phyloP scores from a whole-genome alignment of 2,113 vertebrate species.

The Gobius niger region DNA sequence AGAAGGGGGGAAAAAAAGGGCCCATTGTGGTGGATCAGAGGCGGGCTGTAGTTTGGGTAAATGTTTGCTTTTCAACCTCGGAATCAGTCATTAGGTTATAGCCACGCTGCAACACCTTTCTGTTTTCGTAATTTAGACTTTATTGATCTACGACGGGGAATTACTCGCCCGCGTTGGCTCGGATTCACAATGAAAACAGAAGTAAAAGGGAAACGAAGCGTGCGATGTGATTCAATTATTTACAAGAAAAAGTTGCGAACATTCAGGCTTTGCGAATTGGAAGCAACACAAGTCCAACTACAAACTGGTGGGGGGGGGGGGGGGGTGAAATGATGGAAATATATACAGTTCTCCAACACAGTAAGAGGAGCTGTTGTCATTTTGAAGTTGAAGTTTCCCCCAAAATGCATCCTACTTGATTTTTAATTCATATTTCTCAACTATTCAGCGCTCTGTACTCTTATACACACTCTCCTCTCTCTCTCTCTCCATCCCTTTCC shows the following conservation, averaged over 20 bases:
- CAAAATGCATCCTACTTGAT: too few species aligned
- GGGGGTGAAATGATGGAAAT: too few species aligned
- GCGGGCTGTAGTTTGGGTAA: slow-evolving; percentile 34
- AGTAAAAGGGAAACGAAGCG: background rate
- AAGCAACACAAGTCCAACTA: too few species aligned
- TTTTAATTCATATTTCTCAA: background rate
- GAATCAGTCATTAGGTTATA: slow-evolving; percentile 15
- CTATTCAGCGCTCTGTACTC: background rate
- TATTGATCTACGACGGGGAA: background rate
- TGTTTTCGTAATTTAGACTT: background rate
- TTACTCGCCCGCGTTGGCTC: background rate
- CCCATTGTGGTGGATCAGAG: slow-evolving; percentile 55
- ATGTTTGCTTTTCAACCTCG: slow-evolving; percentile 41
- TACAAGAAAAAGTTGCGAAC: background rate
- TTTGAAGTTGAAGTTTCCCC: too few species aligned
- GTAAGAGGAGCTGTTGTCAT: too few species aligned
- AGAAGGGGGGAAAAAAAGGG: slow-evolving; percentile 19
- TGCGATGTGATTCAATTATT: background rate
- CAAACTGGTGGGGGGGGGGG: too few species aligned
- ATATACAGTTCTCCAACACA: too few species aligned
- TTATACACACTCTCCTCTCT: slow-evolving; percentile 6
- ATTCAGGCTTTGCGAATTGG: too few species aligned
- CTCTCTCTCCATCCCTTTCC: slow-evolving; percentile 20
- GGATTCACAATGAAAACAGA: background rate
- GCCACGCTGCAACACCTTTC: too few species aligned